Conservation (phyloP, 2,797 vertebrate genomes). For the Ibycter americanus region DNA sequence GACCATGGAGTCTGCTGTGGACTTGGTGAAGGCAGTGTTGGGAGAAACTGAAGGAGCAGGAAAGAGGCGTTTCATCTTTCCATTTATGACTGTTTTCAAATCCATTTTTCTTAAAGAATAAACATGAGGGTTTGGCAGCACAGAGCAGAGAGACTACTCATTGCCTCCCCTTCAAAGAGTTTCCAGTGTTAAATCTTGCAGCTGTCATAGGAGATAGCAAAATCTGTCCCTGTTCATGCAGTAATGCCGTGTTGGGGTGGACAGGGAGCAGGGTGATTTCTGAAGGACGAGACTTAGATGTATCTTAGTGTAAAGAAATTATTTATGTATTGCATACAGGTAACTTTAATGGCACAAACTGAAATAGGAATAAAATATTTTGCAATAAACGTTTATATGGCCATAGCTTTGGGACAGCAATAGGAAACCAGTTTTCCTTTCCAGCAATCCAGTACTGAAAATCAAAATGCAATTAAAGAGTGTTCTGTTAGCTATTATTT, state of each 20-base stretch:
- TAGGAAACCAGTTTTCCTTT: not conserved
- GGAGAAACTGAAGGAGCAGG: not conserved
- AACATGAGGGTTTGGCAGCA: not conserved
- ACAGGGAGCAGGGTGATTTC: not conserved
- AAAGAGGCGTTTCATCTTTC: not conserved
- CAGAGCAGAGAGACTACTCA: not conserved
- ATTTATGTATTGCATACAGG: not conserved
- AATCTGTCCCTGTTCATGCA: not conserved
- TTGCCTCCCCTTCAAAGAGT: not conserved
- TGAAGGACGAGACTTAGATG: not conserved
- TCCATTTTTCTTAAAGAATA: not conserved
- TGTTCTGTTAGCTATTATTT: not conserved
- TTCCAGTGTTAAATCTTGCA: not conserved
- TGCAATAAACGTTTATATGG: not conserved
- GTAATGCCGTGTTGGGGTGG: not conserved
- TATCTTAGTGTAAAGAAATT: not conserved
- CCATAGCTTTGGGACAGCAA: not conserved
- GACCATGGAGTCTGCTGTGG: not conserved
- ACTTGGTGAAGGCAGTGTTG: not conserved
- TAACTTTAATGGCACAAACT: not conserved
- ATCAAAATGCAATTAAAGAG: not conserved
- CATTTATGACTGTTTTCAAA: not conserved
- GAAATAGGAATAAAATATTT: not conserved
- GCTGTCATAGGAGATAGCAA: not conserved
- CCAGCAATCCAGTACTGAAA: not conserved